A percentile compares a stretch with the other conserved stretches of the same genome.
Conservation (phyloP, 2,797 vertebrate species). For the Denticeps clupeoides region DNA sequence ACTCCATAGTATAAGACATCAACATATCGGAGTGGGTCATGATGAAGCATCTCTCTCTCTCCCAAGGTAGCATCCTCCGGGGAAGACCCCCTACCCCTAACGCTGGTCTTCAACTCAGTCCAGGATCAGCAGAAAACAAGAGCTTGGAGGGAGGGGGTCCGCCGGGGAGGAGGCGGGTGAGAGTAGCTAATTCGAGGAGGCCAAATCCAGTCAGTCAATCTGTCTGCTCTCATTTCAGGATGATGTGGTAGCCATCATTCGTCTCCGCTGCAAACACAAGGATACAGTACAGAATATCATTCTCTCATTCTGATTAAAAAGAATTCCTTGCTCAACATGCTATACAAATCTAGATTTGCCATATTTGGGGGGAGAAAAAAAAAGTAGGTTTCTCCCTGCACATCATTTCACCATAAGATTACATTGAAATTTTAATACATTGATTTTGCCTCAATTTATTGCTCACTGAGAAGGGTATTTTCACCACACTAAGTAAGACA, state of each 20-base stretch:
- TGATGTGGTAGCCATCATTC: slow-evolving; percentile 89
- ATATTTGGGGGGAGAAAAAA: too few relatives aligned
- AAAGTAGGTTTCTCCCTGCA: too few relatives aligned
- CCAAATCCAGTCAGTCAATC: slow-evolving; percentile 3
- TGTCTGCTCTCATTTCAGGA: slow-evolving; percentile 72
- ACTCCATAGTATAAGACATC: slow-evolving; percentile 40
- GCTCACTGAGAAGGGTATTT: too few relatives aligned
- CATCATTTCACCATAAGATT: too few relatives aligned
- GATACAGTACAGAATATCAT: too few relatives aligned
- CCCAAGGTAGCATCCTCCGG: slow-evolving; percentile 32
- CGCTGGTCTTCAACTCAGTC: slow-evolving; percentile 26
- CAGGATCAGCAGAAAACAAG: slow-evolving; percentile 25
- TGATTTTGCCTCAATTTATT: too few relatives aligned
- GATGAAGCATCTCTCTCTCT: slow-evolving; percentile 25
- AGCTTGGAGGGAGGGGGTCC: slow-evolving; percentile 26
- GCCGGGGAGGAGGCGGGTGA: slow-evolving; percentile 28
- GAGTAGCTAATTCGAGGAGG: slow-evolving; percentile 23
- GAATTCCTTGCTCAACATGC: too few relatives aligned
- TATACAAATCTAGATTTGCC: too few relatives aligned
- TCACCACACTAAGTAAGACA: too few relatives aligned
- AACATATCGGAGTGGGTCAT: slow-evolving; percentile 29
- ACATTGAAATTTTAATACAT: too few relatives aligned
- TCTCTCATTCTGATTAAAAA: too few relatives aligned
- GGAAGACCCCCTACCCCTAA: background rate
- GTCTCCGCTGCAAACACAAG: slow-evolving; percentile 68